Evolutionary conservation across 2,113 vertebrate species (phyloP).

Genomic region (Atrichornis clamosus): DNA sequence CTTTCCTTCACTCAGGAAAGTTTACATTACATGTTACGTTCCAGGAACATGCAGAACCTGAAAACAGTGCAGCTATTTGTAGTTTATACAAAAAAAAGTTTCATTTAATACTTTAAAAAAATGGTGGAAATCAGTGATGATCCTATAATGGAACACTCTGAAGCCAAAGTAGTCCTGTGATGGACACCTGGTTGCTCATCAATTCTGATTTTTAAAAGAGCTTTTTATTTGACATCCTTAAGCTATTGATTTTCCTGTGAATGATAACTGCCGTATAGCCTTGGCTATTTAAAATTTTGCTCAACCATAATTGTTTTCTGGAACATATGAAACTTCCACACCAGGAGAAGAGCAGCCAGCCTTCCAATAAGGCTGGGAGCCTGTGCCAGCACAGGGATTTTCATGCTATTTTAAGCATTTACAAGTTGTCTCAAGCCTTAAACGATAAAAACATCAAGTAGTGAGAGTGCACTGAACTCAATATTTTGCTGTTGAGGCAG

Average conservation of each 20-base stretch:
- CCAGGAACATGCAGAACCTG: neutral
- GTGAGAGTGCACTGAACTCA: conserved; percentile 38
- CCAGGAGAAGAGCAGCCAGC: conserved; percentile 15
- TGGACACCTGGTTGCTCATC: neutral
- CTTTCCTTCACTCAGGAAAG: neutral
- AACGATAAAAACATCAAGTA: conserved; percentile 25
- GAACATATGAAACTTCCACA: neutral
- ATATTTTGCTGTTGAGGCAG: conserved; percentile 25
- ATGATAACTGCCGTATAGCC: neutral
- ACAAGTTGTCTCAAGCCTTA: conserved; percentile 51
- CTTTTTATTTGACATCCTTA: neutral
- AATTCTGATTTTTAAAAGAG: neutral
- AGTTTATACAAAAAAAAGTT: neutral
- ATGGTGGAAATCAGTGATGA: neutral
- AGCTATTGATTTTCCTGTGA: neutral
- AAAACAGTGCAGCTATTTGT: neutral
- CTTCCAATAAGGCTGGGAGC: neutral
- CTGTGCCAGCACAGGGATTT: conserved; percentile 30
- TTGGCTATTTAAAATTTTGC: neutral
- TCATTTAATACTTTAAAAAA: neutral
- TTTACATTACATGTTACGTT: neutral
- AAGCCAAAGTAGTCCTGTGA: neutral
- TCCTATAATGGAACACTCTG: neutral
- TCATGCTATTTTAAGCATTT: conserved; percentile 39
- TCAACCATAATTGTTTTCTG: neutral